Evolutionary conservation across 35 echinoderm and acorn worm species (phyloP).

Genomic region (Ophiothrix spiculata): DNA sequence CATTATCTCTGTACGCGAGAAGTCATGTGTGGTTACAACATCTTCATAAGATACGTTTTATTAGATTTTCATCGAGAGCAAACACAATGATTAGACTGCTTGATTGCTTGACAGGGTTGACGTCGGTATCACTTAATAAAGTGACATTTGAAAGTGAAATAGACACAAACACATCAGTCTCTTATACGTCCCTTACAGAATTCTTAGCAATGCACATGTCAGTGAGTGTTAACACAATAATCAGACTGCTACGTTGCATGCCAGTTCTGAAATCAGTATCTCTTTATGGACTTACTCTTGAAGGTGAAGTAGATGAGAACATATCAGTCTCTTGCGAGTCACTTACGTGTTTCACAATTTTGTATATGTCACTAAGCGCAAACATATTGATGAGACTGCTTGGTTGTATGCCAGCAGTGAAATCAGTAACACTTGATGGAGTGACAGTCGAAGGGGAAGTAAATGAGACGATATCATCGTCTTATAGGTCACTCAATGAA

Average conservation of each 20-base stretch:
- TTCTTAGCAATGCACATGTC: neutral
- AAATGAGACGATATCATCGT: too few relatives aligned
- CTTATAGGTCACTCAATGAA: too few relatives aligned
- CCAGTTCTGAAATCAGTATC: neutral
- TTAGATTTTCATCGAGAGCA: neutral
- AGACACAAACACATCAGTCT: neutral
- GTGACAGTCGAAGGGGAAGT: too few relatives aligned
- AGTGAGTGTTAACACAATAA: neutral
- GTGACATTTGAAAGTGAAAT: neutral
- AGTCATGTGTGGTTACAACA: neutral
- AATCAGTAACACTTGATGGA: neutral
- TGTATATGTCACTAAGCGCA: neutral
- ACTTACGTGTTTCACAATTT: neutral
- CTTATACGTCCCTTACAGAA: neutral
- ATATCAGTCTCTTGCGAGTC: neutral
- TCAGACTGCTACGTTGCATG: neutral
- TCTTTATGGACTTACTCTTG: neutral
- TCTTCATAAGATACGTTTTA: neutral
- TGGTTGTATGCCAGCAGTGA: neutral
- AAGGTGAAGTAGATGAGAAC: neutral
- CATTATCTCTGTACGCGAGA: neutral
- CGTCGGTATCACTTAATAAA: neutral
- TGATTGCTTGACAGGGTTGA: neutral
- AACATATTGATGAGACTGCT: neutral
- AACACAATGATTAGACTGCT: neutral